phyloP scores from a whole-genome alignment of 2,113 vertebrate species.

The Brienomyrus longianalis region DNA sequence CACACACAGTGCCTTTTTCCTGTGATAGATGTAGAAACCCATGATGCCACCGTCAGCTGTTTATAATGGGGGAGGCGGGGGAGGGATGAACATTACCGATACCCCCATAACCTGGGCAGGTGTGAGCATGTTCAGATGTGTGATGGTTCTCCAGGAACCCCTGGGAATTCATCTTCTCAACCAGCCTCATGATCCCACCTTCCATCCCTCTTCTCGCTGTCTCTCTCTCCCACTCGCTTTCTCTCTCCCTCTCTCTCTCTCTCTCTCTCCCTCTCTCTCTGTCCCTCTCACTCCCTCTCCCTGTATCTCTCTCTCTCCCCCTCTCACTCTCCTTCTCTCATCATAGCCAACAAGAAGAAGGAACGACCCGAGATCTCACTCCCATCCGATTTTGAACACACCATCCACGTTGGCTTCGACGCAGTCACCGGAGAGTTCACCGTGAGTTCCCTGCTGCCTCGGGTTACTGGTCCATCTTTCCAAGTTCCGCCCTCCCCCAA shows the following conservation, averaged over 20 bases:
- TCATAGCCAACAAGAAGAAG: constrained; percentile 83
- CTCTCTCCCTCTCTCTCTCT: background rate
- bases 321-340: background rate
- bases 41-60: background rate
- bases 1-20: background rate
- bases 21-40: background rate
- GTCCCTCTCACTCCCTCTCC: background rate
- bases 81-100: background rate
- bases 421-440: constrained; percentile 94
- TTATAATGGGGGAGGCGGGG: background rate
- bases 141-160: background rate
- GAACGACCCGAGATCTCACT: constrained; percentile 90
- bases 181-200: background rate
- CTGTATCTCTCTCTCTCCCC: background rate
- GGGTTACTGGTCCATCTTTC: background rate
- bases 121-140: background rate
- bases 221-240: background rate
- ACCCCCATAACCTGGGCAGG: background rate
- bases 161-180: background rate
- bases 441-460: constrained; percentile 59
- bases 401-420: constrained; percentile 93
- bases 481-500: background rate
- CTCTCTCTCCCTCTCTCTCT: background rate
- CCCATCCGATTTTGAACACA: constrained; percentile 96
- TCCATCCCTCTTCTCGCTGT: background rate